Base-by-base conservation (phyloP, 2,113 vertebrate genomes). In the Calcarius ornatus region DNA sequence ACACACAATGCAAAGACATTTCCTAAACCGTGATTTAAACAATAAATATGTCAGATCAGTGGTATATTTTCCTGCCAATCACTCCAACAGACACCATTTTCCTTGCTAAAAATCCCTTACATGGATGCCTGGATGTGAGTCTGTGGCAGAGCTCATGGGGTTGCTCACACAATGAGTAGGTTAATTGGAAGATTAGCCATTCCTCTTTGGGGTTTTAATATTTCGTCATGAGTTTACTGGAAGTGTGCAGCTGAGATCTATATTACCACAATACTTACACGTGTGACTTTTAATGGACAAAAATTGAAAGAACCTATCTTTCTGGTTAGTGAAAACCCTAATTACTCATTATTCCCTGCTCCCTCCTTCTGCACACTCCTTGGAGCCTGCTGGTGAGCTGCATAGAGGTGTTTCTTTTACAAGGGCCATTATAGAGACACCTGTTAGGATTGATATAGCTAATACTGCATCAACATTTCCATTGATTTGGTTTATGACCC, bases 381-480 rank as follows among this genome's bases (percentile, higher is more conserved):
- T 87, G 88, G 92, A 96, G 90, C 84, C 87, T 91, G 79, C 82
- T 96, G 64, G 60, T 93, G 91, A 94, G 31, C 91, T 93, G 63
- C 86, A 60, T 11, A 95, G 87, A 96, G 93, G 93, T 98, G 97
- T 97, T 97, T 97, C 94, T 98, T 98, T 98, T 98, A 98, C 86
- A 97, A 97, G 93, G 78, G 91, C 96, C 97, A 88, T 97, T 97
- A 98, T 86, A 94, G 60, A 96, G 97, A 97, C 98, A 98, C 97
- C 97, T 98, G 97, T 95, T 97, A 95, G 91, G 91, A 97, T 77
- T 97, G 97, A 97, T 97, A 97, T 57, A 96, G 96, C 88, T 95
- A 94, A 96, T 96, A 86, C 96, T 97, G 86, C 92, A 96, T 98
- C 97, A 98, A 98, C 95, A 98, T 98, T 98, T 98, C 98, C 97